Evolutionary conservation across 2,113 vertebrate genomes (phyloP).

Genomic region (Suncus etruscus): DNA sequence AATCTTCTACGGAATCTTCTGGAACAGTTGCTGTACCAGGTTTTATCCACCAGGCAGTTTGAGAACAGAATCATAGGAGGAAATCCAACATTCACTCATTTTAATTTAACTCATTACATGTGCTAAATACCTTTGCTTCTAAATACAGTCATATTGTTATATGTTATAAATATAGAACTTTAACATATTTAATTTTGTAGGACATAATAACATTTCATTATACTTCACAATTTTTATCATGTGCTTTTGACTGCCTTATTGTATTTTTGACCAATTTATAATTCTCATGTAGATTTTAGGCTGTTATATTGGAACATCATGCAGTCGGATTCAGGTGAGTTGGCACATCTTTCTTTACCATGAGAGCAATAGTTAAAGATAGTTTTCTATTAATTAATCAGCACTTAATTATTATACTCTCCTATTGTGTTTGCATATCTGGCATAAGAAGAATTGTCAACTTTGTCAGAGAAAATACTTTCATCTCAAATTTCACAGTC

Average conservation of each 20-base stretch:
- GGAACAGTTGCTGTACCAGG: too few relatives aligned
- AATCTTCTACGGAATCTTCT: too few relatives aligned
- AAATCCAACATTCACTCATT: not conserved
- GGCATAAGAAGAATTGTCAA: too few relatives aligned
- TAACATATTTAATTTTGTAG: not conserved
- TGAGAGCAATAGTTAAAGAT: too few relatives aligned
- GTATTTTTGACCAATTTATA: not conserved
- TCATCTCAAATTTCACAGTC: not conserved
- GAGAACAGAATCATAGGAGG: too few relatives aligned
- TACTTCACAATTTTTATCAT: not conserved
- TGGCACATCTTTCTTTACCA: too few relatives aligned
- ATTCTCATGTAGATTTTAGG: slow-evolving; percentile 21
- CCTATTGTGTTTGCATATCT: not conserved
- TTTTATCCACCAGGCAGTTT: too few relatives aligned
- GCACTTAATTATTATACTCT: not conserved
- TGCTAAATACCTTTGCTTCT: not conserved
- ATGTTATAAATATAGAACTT: not conserved
- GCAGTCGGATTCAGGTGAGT: not conserved
- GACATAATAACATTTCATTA: not conserved
- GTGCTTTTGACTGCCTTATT: not conserved
- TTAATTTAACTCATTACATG: slow-evolving; percentile 15
- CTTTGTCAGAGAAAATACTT: too few relatives aligned
- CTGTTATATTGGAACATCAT: not conserved
- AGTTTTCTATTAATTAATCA: not conserved
- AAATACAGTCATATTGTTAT: not conserved